Conservation (phyloP, 2,797 vertebrate genomes). For the Pseudochirops cupreus region DNA sequence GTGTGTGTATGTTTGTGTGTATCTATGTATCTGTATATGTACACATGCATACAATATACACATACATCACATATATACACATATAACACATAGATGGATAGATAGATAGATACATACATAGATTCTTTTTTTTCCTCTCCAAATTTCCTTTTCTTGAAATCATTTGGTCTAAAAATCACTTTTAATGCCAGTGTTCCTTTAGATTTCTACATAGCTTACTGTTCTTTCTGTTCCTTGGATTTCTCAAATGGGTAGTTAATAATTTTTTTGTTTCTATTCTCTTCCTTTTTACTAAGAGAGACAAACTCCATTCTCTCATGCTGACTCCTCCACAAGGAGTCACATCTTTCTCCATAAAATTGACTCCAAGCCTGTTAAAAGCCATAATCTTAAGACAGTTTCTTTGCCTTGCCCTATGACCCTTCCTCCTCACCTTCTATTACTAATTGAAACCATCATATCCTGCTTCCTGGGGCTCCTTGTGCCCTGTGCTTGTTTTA, state of each 20-base stretch:
- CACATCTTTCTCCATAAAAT: neutral
- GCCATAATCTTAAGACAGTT: neutral
- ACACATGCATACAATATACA: no score
- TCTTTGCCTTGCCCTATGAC: neutral
- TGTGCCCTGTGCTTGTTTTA: neutral
- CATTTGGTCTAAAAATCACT: neutral
- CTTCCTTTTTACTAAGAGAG: neutral
- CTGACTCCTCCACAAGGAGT: neutral
- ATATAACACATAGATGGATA: no score
- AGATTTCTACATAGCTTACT: neutral
- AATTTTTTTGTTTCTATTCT: constrained; percentile 21
- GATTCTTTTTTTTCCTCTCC: neutral
- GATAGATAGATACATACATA: no score
- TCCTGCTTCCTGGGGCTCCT: constrained; percentile 7
- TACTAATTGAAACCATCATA: constrained; percentile 30
- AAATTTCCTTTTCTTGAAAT: neutral
- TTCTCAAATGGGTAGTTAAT: neutral
- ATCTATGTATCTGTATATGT: no score
- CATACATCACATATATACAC: no score
- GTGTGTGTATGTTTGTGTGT: no score
- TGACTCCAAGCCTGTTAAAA: neutral
- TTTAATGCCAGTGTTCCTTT: constrained; percentile 7
- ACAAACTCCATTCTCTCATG: neutral
- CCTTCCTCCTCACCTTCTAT: constrained; percentile 5
- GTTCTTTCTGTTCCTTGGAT: constrained; percentile 1